phyloP scores from a whole-genome alignment of 2,797 vertebrate species.

The Gymnopithys bicolor region DNA sequence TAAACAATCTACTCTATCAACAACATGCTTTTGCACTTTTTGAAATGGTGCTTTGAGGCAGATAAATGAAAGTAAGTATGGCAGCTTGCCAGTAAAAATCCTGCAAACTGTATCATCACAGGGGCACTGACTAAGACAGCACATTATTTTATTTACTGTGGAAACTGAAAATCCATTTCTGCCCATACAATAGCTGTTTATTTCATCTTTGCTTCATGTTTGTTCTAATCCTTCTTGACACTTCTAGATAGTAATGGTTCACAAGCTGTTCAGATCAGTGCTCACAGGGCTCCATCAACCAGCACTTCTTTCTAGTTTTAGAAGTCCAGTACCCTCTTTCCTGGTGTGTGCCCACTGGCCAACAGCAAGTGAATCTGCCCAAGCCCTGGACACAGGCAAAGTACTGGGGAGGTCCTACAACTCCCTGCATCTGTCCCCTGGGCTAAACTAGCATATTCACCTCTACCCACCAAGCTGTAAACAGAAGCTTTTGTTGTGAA shows the following conservation, averaged over 20 bases:
- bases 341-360: background rate
- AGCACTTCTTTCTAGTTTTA: background rate
- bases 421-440: background rate
- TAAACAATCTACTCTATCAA: constrained; percentile 93
- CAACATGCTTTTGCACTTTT: constrained; percentile 99
- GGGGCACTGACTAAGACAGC: constrained; percentile 70
- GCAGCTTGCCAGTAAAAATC: constrained; percentile 87
- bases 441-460: background rate
- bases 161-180: constrained; percentile 78
- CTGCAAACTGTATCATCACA: constrained; percentile 77
- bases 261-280: constrained; percentile 65
- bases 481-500: background rate
- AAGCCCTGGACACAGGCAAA: background rate
- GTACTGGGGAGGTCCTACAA: background rate
- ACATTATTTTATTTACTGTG: constrained; percentile 74
- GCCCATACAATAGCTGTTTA: constrained; percentile 76
- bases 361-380: background rate
- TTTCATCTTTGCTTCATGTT: constrained; percentile 75
- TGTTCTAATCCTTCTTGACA: constrained; percentile 77
- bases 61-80: constrained; percentile 90
- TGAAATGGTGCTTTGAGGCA: constrained; percentile 88
- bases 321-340: background rate
- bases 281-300: constrained; percentile 4
- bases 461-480: background rate
- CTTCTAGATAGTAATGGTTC: constrained; percentile 70